Percentiles rank a stretch among this genome's conserved stretches.
phyloP scores from a whole-genome alignment of 2,888 invertebrate species.

The Monochamus alternatus region DNA sequence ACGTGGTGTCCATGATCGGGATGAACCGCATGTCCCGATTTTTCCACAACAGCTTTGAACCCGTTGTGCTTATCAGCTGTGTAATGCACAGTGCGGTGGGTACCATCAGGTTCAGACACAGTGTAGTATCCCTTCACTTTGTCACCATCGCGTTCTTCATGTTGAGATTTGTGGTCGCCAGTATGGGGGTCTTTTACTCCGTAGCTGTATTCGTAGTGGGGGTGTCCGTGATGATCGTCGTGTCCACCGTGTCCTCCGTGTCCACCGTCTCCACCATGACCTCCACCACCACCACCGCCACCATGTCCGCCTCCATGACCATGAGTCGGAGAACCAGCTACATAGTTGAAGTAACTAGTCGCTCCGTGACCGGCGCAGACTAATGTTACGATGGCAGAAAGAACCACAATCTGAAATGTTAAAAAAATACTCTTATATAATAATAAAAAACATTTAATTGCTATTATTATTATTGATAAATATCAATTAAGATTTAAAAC shows the following conservation, averaged over 20 bases:
- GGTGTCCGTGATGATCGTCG: conserved; percentile 67
- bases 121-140: conserved; percentile 72
- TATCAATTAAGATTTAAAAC: too few relatives aligned
- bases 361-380: conserved; percentile 3
- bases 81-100: conserved; percentile 74
- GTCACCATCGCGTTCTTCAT: conserved; percentile 75
- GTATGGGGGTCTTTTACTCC: conserved; percentile 76
- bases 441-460: too few relatives aligned
- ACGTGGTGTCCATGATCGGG: conserved; percentile 57
- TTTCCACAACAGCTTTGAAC: conserved; percentile 67
- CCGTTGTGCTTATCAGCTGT: conserved; percentile 74
- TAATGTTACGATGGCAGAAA: neutral
- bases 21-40: conserved; percentile 74
- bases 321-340: conserved; percentile 10
- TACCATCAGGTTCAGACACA: conserved; percentile 73
- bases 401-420: conserved; percentile 11
- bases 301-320: conserved; percentile 18
- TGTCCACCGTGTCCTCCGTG: conserved; percentile 31
- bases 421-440: too few relatives aligned
- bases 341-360: conserved; percentile 16
- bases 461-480: too few relatives aligned
- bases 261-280: conserved; percentile 32
- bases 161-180: conserved; percentile 70
- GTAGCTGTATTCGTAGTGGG: conserved; percentile 74
- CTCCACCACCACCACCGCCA: conserved; percentile 26